Conservation (phyloP, 2,888 invertebrate genomes). For the Cremastobaeus sp. region DNA sequence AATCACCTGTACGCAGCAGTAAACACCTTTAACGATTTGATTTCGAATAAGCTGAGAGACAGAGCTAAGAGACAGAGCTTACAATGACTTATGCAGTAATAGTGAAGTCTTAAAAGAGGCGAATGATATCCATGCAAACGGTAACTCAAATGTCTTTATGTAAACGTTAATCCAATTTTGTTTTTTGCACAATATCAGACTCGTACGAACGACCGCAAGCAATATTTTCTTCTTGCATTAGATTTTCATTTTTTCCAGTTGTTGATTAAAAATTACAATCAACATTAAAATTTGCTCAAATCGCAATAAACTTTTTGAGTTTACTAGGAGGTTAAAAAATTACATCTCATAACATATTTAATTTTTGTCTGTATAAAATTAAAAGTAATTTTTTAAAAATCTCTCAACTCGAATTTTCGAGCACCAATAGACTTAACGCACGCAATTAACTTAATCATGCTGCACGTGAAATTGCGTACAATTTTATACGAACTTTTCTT, state of each 20-base stretch:
- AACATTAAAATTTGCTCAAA: too few relatives aligned
- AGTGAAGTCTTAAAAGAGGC: constrained; percentile 66
- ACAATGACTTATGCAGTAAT: constrained; percentile 61
- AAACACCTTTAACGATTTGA: constrained; percentile 21
- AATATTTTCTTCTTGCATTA: constrained; percentile 11
- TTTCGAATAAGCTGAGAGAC: constrained; percentile 31
- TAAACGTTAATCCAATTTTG: constrained; percentile 72
- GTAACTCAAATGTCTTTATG: constrained; percentile 71
- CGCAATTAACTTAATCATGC: constrained; percentile 25
- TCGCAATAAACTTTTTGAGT: too few relatives aligned
- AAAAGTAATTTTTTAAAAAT: too few relatives aligned
- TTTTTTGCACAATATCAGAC: constrained; percentile 28
- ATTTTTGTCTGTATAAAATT: too few relatives aligned
- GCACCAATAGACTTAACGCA: not conserved
- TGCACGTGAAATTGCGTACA: constrained; percentile 18
- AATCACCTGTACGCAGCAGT: not conserved
- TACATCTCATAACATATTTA: too few relatives aligned
- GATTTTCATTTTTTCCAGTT: too few relatives aligned
- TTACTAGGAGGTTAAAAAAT: too few relatives aligned
- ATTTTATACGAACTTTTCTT: constrained; percentile 33
- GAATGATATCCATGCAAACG: constrained; percentile 62
- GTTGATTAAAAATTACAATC: too few relatives aligned
- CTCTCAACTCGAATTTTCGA: too few relatives aligned
- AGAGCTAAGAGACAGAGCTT: constrained; percentile 10
- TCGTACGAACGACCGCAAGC: constrained; percentile 9